Percentiles rank a stretch among this genome's conserved stretches.
These are phyloP conservation scores for Armadillidium nasatum DNA, from an alignment of 1,140 invertebrate genomes.

Conservation along the genomic window DNA sequence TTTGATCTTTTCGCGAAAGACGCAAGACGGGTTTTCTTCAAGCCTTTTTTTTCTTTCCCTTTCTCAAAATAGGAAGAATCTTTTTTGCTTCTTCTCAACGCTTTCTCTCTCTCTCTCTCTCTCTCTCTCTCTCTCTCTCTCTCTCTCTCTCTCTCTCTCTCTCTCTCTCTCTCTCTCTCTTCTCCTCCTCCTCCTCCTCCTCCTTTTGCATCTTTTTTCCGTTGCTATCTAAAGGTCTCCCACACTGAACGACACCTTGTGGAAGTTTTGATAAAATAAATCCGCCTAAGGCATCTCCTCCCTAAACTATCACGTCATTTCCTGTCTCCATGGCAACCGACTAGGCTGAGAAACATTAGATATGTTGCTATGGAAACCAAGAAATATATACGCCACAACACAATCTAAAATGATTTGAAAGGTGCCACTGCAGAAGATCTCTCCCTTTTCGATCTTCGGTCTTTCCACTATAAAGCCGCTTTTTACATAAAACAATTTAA, in stretches of 20 bases:
- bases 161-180: too few species aligned
- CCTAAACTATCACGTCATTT: background rate
- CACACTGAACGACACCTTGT: background rate
- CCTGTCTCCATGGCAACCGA: background rate
- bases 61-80: too few species aligned
- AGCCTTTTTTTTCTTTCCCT: too few species aligned
- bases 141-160: background rate
- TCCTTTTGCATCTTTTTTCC: too few species aligned
- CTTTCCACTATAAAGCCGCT: background rate
- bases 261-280: conserved; percentile 9
- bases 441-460: background rate
- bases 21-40: too few species aligned
- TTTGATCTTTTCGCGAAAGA: too few species aligned
- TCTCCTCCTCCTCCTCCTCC: too few species aligned
- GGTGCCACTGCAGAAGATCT: background rate
- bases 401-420: background rate
- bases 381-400: background rate
- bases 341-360: background rate
- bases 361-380: background rate
- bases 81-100: background rate
- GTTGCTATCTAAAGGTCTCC: background rate
- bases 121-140: conserved; percentile 11
- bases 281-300: background rate
- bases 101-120: background rate
- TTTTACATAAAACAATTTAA: background rate